These are phyloP conservation scores for cattle (Bos taurus) DNA, from an alignment of 2,113 vertebrate species.

Conservation along the genomic window ARS-UCD2.0 NC_037342.1:8935001-8935500, in stretches of 20 bases:
- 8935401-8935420: not conserved
- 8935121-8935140: constrained; percentile 55
- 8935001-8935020: constrained; percentile 45
- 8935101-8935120: constrained; percentile 59
- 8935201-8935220: constrained; percentile 62
- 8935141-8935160: constrained; percentile 46
- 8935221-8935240: constrained; percentile 47
- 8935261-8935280: constrained; percentile 13
- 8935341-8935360: not conserved
- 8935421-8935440: not conserved
- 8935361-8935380: not conserved
- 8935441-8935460: rapidly evolving
- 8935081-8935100: constrained; percentile 60
- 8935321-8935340: not conserved
- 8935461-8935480: not conserved
- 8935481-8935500: not conserved
- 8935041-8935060: constrained; percentile 50
- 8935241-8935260: constrained; percentile 13
- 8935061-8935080: constrained; percentile 61
- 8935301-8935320: constrained; percentile 34
- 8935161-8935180: not conserved
- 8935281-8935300: constrained; percentile 4
- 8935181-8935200: not conserved
- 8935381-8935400: not conserved
- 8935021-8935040: constrained; percentile 50